Percentiles rank a stretch among this genome's conserved stretches.
Conservation (phyloP, 2,113 vertebrate genomes). For the Ovibos moschatus region DNA sequence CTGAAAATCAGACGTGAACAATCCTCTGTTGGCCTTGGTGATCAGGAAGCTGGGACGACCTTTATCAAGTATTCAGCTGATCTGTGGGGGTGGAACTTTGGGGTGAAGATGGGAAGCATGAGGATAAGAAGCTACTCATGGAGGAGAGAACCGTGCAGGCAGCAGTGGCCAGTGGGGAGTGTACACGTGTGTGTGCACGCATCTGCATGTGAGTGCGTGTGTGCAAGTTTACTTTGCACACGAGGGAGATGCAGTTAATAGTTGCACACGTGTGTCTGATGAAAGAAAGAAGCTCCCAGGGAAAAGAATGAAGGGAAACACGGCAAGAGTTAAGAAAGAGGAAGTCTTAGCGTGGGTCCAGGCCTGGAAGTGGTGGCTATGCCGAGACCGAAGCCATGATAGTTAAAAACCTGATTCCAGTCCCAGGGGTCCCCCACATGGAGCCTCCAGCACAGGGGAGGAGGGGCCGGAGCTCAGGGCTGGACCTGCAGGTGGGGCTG, state of each 20-base stretch:
- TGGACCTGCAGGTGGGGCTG: not conserved
- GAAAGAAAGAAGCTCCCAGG: not conserved
- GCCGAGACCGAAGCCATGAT: not conserved
- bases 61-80: no score
- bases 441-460: accelerated
- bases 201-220: accelerated
- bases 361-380: not conserved
- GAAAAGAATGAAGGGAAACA: not conserved
- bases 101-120: not conserved
- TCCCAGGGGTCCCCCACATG: not conserved
- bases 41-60: accelerated
- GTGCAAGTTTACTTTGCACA: not conserved
- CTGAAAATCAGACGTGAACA: not conserved
- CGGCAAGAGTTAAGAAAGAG: accelerated
- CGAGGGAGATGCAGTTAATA: not conserved
- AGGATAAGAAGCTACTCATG: not conserved
- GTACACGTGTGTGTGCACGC: accelerated
- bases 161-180: accelerated
- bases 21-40: not conserved
- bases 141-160: not conserved
- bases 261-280: not conserved
- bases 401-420: not conserved
- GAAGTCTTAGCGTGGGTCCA: not conserved
- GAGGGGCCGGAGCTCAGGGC: not conserved
- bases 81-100: not conserved